Percentiles rank a stretch among this genome's conserved stretches.
Evolutionary conservation across 1,140 invertebrate genomes (phyloP).

Genomic region (Drosophila mauritiana): DNA sequence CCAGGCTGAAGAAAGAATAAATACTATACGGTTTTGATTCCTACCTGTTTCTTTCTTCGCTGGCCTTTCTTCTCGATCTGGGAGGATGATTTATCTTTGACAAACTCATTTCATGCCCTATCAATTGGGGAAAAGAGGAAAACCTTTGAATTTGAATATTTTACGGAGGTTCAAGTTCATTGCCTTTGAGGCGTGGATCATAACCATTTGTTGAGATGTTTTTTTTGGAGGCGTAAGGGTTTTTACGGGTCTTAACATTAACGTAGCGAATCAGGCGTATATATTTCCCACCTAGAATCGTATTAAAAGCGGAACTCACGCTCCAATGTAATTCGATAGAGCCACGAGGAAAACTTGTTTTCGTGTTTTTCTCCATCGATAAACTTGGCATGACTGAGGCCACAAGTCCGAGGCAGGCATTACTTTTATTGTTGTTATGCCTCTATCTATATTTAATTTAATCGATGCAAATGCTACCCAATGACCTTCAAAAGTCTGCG

Average conservation of each 20-base stretch:
- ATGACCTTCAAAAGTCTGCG: slow-evolving; percentile 48
- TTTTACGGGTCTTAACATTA: slow-evolving; percentile 26
- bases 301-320: slow-evolving; percentile 65
- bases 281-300: slow-evolving; percentile 44
- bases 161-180: slow-evolving; percentile 55
- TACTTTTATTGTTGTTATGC: slow-evolving; percentile 31
- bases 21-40: slow-evolving; percentile 7
- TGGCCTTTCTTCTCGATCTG: not conserved
- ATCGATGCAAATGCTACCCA: slow-evolving; percentile 39
- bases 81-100: slow-evolving; percentile 72
- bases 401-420: slow-evolving; percentile 53
- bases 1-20: slow-evolving; percentile 14
- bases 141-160: slow-evolving; percentile 62
- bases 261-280: slow-evolving; percentile 35
- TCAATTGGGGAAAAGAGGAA: slow-evolving; percentile 29
- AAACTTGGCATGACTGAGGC: slow-evolving; percentile 63
- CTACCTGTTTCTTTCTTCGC: slow-evolving; percentile 40
- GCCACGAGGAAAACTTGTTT: slow-evolving; percentile 61
- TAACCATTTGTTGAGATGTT: slow-evolving; percentile 43
- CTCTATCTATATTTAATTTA: slow-evolving; percentile 54
- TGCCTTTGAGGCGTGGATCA: slow-evolving; percentile 50
- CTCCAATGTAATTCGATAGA: slow-evolving; percentile 59
- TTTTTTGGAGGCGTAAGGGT: slow-evolving; percentile 42
- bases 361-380: slow-evolving; percentile 34
- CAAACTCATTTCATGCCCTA: slow-evolving; percentile 67